Percentiles rank a stretch among this genome's conserved stretches.
These are phyloP conservation scores for Bufo gargarizans DNA, from an alignment of 2,113 vertebrate genomes.

Conservation along the genomic window DNA sequence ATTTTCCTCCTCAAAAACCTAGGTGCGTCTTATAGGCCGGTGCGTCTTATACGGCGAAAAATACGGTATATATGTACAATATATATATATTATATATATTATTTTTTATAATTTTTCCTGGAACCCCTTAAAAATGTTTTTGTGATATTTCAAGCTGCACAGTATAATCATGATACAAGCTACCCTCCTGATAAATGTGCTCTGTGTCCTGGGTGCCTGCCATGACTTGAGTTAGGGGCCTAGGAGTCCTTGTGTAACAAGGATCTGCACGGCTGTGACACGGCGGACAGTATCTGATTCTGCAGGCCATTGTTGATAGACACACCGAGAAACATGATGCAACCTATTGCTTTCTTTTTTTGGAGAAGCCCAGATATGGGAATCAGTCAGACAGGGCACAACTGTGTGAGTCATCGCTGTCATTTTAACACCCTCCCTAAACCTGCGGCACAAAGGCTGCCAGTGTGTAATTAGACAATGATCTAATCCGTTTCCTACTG, in stretches of 20 bases:
- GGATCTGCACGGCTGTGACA: neutral
- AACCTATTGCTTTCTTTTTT: constrained; percentile 39
- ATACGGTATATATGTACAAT: too few relatives aligned
- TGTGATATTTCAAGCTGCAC: too few relatives aligned
- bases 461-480: constrained; percentile 49
- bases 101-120: too few relatives aligned
- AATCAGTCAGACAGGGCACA: constrained; percentile 45
- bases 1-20: too few relatives aligned
- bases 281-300: neutral
- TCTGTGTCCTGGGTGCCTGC: too few relatives aligned
- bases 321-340: constrained; percentile 38
- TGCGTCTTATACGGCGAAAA: too few relatives aligned
- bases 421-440: constrained; percentile 39
- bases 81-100: too few relatives aligned
- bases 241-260: neutral
- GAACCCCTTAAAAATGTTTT: too few relatives aligned
- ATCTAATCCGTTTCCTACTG: constrained; percentile 49
- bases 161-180: too few relatives aligned
- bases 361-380: constrained; percentile 51
- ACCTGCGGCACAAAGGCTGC: constrained; percentile 49
- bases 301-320: constrained; percentile 11
- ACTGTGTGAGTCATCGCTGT: constrained; percentile 35
- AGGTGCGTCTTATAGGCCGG: too few relatives aligned
- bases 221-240: too few relatives aligned
- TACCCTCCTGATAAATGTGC: too few relatives aligned